A percentile compares a stretch with the other conserved stretches of the same genome.
phyloP scores from a whole-genome alignment of 2,113 vertebrate genomes.

The Phylloscopus trochilus region DNA sequence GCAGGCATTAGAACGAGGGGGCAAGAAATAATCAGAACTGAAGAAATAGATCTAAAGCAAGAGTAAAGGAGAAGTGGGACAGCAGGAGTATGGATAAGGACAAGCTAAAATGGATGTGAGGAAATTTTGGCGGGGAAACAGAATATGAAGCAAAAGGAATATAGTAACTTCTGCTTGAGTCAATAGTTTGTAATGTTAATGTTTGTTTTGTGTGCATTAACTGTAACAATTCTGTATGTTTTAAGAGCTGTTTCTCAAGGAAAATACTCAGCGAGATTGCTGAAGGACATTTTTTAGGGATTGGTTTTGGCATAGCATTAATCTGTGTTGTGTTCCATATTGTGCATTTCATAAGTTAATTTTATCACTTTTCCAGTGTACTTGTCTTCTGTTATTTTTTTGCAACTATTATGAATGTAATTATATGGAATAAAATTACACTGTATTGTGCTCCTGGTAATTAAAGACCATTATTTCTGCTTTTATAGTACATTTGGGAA shows the following conservation, averaged over 20 bases:
- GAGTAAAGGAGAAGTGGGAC: background rate
- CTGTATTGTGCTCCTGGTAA: background rate
- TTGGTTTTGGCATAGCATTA: background rate
- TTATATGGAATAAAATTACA: background rate
- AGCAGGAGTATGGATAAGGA: background rate
- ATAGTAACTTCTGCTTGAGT: background rate
- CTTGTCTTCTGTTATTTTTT: background rate
- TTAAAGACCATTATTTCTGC: conserved; percentile 52
- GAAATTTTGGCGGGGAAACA: background rate
- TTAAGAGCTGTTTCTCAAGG: background rate
- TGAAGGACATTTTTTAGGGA: background rate
- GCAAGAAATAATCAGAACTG: background rate
- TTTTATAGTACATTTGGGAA: conserved; percentile 89
- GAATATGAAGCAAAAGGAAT: background rate
- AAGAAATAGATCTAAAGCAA: background rate
- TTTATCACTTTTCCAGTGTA: background rate
- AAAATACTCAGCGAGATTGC: background rate
- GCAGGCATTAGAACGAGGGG: background rate
- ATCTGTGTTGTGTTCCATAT: background rate
- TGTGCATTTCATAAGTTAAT: background rate
- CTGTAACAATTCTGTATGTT: background rate
- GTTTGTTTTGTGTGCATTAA: background rate
- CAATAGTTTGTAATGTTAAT: background rate
- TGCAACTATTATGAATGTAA: background rate
- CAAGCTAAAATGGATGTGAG: background rate